phyloP scores from a whole-genome alignment of 2,888 invertebrate genomes.

The Leptopilina drosophilae region DNA sequence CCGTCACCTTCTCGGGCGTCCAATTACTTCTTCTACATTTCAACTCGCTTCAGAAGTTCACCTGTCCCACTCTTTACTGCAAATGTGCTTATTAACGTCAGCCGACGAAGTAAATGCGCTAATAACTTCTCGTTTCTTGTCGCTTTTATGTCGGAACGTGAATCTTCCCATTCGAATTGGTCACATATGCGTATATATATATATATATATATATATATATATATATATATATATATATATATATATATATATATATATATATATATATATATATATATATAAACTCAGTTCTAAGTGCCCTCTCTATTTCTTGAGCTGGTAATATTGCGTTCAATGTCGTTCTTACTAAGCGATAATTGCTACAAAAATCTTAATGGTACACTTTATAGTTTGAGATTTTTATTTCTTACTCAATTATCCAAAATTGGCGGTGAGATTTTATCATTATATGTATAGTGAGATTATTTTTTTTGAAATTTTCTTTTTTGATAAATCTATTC shows the following conservation, averaged over 20 bases:
- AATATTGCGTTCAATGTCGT: background rate
- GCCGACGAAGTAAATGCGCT: slow-evolving; percentile 31
- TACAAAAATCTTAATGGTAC: slow-evolving; percentile 19
- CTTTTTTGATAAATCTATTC: too few species aligned
- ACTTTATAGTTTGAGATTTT: background rate
- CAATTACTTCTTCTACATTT: slow-evolving; percentile 35
- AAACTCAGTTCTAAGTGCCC: slow-evolving; percentile 14
- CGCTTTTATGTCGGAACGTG: slow-evolving; percentile 26
- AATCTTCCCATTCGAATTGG: slow-evolving; percentile 29
- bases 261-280: background rate
- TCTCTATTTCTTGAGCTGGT: background rate
- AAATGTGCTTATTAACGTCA: slow-evolving; percentile 39
- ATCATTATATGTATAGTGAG: background rate
- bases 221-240: background rate
- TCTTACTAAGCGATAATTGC: slow-evolving; percentile 26
- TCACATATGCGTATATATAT: background rate
- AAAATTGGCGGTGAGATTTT: slow-evolving; percentile 10
- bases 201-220: background rate
- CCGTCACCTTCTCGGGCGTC: slow-evolving; percentile 30
- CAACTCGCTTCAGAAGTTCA: slow-evolving; percentile 31
- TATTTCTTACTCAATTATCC: slow-evolving; percentile 16
- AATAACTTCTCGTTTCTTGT: slow-evolving; percentile 40
- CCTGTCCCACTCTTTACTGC: slow-evolving; percentile 31
- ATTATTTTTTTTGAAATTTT: background rate
- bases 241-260: background rate